These are phyloP conservation scores for Sebastes vulpes DNA, from an alignment of 2,797 vertebrate species.

Conservation along the genomic window DNA sequence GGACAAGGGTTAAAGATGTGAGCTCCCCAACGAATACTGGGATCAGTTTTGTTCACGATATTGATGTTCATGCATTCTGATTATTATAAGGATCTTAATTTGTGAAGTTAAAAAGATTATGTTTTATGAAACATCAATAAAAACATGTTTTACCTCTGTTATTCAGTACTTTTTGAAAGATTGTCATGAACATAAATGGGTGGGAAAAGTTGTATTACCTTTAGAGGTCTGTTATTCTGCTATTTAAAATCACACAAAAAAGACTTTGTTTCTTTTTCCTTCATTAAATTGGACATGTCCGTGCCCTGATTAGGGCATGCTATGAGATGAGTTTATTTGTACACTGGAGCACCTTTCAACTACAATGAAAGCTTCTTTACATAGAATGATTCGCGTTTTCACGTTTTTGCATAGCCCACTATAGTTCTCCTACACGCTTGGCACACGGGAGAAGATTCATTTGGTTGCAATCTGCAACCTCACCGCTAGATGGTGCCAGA, in stretches of 20 bases:
- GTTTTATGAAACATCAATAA: background rate
- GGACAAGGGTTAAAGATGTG: background rate
- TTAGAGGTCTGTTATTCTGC: background rate
- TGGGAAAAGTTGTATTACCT: background rate
- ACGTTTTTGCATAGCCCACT: too few species aligned
- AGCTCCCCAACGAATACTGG: slow-evolving; percentile 6
- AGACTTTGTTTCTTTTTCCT: background rate
- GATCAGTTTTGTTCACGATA: background rate
- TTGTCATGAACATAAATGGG: background rate
- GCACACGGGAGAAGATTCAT: too few species aligned
- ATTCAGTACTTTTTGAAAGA: background rate
- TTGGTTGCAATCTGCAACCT: too few species aligned
- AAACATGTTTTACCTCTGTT: background rate
- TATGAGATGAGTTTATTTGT: background rate
- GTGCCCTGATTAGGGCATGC: background rate
- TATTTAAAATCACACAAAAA: background rate
- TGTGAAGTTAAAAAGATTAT: background rate
- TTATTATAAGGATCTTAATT: background rate
- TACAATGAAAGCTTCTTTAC: background rate
- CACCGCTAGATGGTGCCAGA: too few species aligned
- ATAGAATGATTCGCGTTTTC: too few species aligned
- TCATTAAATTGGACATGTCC: background rate
- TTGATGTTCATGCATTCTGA: background rate
- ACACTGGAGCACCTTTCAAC: background rate
- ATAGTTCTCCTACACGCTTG: too few species aligned